phyloP scores from a whole-genome alignment of 2,888 invertebrate genomes.

The Corythucha ciliata region DNA sequence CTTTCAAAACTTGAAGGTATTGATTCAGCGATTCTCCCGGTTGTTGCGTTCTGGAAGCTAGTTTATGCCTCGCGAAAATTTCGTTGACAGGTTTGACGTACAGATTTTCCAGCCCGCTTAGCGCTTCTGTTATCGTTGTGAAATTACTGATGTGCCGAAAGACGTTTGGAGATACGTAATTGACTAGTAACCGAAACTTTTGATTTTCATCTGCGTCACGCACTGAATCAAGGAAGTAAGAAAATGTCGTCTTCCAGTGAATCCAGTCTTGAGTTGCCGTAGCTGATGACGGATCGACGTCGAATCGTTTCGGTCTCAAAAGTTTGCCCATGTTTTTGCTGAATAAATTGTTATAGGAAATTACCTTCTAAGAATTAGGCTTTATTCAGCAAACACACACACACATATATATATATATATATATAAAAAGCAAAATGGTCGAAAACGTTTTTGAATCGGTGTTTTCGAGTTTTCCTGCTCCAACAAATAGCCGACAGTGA shows the following conservation, averaged over 20 bases:
- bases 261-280: not conserved
- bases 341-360: no score
- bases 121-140: conserved; percentile 3
- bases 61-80: conserved; percentile 12
- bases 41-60: conserved; percentile 9
- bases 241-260: conserved; percentile 13
- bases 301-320: not conserved
- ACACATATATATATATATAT: no score
- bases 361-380: no score
- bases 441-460: no score
- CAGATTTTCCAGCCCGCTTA: conserved; percentile 8
- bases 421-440: no score
- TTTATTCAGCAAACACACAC: no score
- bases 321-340: not conserved
- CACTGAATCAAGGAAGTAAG: not conserved
- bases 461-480: no score
- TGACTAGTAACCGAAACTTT: no score
- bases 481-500: no score
- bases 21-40: conserved; percentile 10
- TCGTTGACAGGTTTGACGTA: conserved; percentile 21
- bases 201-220: conserved; percentile 5
- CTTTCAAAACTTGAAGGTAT: conserved; percentile 16
- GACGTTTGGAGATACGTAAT: no score
- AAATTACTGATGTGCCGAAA: conserved; percentile 8
- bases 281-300: not conserved